Conservation (phyloP, 2,797 vertebrate species). For the Hemitrygon akajei region DNA sequence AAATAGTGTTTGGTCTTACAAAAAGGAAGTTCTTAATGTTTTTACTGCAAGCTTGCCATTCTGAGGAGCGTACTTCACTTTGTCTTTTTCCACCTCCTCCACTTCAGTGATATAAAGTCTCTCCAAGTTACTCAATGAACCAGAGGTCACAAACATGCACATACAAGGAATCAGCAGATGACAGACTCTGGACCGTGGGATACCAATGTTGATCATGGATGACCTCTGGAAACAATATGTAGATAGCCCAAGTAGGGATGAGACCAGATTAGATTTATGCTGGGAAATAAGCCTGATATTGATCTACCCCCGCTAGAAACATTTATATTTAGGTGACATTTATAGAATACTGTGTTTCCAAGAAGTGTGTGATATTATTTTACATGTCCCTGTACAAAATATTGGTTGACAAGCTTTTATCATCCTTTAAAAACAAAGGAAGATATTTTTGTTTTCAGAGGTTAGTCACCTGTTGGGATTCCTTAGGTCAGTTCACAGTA, state of each 20-base stretch:
- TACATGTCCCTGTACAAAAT: neutral
- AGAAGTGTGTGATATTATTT: neutral
- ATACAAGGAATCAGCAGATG: neutral
- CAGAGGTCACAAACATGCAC: neutral
- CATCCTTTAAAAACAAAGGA: too few relatives aligned
- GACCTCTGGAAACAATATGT: neutral
- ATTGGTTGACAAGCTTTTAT: neutral
- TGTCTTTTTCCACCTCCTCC: slow-evolving; percentile 41
- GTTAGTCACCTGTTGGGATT: too few relatives aligned
- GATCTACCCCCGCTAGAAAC: neutral
- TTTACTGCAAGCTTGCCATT: slow-evolving; percentile 42
- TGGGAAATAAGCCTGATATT: neutral
- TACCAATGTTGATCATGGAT: neutral
- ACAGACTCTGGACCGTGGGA: neutral
- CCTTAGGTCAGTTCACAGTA: too few relatives aligned
- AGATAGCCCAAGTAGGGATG: too few relatives aligned
- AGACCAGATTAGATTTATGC: too few relatives aligned
- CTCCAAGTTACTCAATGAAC: slow-evolving; percentile 37
- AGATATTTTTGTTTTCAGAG: too few relatives aligned
- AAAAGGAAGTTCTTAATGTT: slow-evolving; percentile 44
- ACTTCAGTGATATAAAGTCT: slow-evolving; percentile 40
- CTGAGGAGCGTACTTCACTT: slow-evolving; percentile 41
- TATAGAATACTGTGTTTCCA: neutral
- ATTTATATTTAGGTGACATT: neutral
- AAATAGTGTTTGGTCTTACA: neutral